Percentiles rank a stretch among this genome's conserved stretches.
Evolutionary conservation across 2,113 vertebrate species (phyloP).

Genomic region (Ginglymostoma cirratum): DNA sequence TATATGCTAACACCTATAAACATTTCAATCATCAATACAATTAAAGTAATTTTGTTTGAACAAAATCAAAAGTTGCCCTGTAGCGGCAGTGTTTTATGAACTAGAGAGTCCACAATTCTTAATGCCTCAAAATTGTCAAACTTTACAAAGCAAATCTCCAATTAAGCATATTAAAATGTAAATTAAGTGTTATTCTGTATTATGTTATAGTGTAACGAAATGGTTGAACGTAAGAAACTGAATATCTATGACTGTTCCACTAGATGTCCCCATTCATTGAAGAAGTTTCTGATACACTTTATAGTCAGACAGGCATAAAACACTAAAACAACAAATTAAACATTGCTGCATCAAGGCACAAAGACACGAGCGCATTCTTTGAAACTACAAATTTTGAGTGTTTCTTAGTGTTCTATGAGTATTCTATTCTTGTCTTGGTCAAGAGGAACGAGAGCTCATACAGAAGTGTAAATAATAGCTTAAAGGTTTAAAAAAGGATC

Average conservation of each 20-base stretch:
- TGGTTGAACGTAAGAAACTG: background rate
- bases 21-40: background rate
- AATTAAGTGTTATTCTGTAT: background rate
- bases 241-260: background rate
- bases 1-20: background rate
- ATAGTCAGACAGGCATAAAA: background rate
- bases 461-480: background rate
- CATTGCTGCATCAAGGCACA: background rate
- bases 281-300: background rate
- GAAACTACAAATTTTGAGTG: background rate
- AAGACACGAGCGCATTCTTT: background rate
- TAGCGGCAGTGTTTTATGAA: background rate
- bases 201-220: background rate
- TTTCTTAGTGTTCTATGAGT: background rate
- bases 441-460: background rate
- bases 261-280: conserved; percentile 35
- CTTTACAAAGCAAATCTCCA: background rate
- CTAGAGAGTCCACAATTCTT: background rate
- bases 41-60: background rate
- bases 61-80: background rate
- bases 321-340: too few species aligned
- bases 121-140: background rate
- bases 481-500: background rate
- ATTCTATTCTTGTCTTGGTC: background rate
- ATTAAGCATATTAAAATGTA: background rate